A percentile compares a stretch with the other conserved stretches of the same genome.
These are phyloP conservation scores for Oreochromis spilurus DNA, from an alignment of 2,113 vertebrate genomes.

Conservation along the genomic window DNA sequence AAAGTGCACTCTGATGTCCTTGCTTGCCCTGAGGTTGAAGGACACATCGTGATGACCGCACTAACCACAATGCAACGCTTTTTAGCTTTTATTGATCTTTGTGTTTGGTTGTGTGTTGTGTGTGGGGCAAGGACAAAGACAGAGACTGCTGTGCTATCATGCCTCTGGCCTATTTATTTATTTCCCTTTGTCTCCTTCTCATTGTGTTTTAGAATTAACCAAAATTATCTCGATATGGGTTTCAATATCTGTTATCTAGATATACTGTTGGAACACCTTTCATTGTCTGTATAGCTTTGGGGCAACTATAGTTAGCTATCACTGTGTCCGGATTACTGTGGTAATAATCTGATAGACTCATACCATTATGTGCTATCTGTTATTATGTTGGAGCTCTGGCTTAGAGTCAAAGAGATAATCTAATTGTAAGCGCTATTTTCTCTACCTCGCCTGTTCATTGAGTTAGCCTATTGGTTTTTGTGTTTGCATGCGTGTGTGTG, in stretches of 20 bases:
- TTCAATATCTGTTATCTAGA: background rate
- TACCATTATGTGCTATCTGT: background rate
- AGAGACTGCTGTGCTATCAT: background rate
- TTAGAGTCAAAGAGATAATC: conserved; percentile 31
- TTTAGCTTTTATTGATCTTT: conserved; percentile 56
- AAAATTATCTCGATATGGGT: background rate
- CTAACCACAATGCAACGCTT: conserved; percentile 34
- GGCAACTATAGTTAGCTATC: background rate
- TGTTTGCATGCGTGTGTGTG: background rate
- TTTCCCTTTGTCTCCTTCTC: background rate
- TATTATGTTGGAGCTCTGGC: conserved; percentile 23
- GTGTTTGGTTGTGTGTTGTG: background rate
- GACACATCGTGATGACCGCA: conserved; percentile 38
- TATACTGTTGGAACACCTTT: background rate
- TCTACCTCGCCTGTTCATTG: background rate
- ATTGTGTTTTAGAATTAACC: conserved; percentile 9
- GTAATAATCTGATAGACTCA: conserved; percentile 12
- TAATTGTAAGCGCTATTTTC: conserved; percentile 22
- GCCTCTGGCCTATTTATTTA: background rate
- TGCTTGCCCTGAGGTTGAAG: conserved; percentile 51
- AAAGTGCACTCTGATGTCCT: conserved; percentile 42
- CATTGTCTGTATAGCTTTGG: background rate
- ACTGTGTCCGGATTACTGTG: conserved; percentile 16
- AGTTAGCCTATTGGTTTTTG: background rate
- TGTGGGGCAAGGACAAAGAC: conserved; percentile 10